These are phyloP conservation scores for Genyomyrus donnyi DNA, from an alignment of 2,113 vertebrate species.

Conservation along the genomic window DNA sequence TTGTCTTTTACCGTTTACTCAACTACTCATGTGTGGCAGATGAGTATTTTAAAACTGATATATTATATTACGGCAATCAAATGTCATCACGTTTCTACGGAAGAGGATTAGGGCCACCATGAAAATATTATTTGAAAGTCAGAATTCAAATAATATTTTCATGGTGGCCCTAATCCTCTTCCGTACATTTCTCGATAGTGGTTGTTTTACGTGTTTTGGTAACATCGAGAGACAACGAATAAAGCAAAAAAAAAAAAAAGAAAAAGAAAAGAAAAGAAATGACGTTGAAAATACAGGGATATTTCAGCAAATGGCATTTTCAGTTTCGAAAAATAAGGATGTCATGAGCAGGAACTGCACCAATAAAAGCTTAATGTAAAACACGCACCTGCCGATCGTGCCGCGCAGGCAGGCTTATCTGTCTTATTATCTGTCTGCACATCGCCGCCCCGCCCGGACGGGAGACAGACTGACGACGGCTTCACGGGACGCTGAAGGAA, in stretches of 20 bases:
- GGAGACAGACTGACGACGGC: too few relatives aligned
- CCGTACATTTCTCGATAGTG: not conserved
- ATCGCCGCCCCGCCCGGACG: not conserved
- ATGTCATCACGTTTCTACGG: not conserved
- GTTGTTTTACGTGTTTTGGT: not conserved
- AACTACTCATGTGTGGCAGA: not conserved
- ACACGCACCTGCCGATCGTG: not conserved
- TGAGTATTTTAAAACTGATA: not conserved
- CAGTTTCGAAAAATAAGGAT: not conserved
- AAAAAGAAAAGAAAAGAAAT: not conserved
- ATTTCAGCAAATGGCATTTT: not conserved
- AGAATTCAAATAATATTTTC: too few relatives aligned
- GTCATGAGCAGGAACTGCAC: not conserved
- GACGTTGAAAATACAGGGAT: not conserved
- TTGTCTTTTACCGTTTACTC: not conserved
- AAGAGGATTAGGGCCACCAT: too few relatives aligned
- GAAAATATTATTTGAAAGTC: too few relatives aligned
- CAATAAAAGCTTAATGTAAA: not conserved
- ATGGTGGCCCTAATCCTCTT: too few relatives aligned
- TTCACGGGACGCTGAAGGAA: too few relatives aligned
- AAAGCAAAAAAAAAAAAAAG: not conserved
- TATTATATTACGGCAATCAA: not conserved
- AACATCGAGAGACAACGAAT: not conserved
- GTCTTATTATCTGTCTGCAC: not conserved
- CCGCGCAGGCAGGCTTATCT: not conserved